Base-by-base conservation (phyloP, 2,888 invertebrate genomes). In the Tridacna gigas region DNA sequence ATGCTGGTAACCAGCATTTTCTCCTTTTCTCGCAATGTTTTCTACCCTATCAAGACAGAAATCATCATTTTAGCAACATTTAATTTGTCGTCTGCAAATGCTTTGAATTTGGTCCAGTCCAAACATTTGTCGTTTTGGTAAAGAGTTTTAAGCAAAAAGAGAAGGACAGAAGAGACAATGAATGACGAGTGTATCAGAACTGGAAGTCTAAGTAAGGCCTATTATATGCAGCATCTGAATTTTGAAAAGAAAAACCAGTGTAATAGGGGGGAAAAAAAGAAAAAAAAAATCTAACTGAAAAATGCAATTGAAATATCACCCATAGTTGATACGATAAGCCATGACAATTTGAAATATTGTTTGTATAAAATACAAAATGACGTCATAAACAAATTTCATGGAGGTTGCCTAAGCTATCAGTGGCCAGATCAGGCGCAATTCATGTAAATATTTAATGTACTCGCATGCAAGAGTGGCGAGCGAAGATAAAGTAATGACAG, bases 401-500 rank as follows among this genome's bases (percentile, higher is more conserved):
- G 7, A 26, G 48, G 51, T 71, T 45, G 25, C 18, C n/a, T 20
- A 25, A n/a, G 45, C 22, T 71, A 71, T 71, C 71, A 15, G 71
- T 1, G 51, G 22, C 26, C 22, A 13, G 20, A 71, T 71, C 71
- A 25, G 48, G 11, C 22, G 22, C 11, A 22, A 25, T 13, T 51
- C 22, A n/a, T 71, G 71, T 71, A 71, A 71, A 71, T 71, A 71
- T 71, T 71, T 71, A 71, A 47, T 51, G 51, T 20, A 51, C 51
- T 71, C 71, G 71, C 71, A 71, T 37, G 71, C 71, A 71, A 71
- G 25, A 45, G 25, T 71, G 45, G 18, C 22, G 71, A 71, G 51
- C 51, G 51, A 22, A 25, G 47, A 71, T 71, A 47, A 71, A 71
- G 13, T 71, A 51, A 25, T 71, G 51, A 71, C 11, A 25, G 71